Conservation (phyloP, 2,797 vertebrate genomes). For the Lepus townsendii region DNA sequence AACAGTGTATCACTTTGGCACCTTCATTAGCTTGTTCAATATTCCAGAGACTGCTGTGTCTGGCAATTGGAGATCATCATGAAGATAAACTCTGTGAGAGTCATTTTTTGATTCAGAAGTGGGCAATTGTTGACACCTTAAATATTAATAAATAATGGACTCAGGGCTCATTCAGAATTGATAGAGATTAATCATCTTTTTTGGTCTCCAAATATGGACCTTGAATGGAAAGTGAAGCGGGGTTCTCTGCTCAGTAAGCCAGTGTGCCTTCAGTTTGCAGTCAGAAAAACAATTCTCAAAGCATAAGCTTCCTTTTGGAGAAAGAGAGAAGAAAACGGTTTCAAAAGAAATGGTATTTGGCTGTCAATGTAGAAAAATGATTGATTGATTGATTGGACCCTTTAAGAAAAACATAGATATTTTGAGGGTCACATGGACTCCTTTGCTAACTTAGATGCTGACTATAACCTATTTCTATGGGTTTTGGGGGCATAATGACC, state of each 20-base stretch:
- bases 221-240: neutral
- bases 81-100: constrained; percentile 54
- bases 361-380: neutral
- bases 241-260: neutral
- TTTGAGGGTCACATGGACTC: neutral
- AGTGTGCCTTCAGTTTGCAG: neutral
- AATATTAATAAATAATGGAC: constrained; percentile 62
- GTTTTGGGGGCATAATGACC: too few relatives aligned
- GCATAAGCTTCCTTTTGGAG: constrained; percentile 18
- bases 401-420: neutral
- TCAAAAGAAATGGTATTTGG: constrained; percentile 16
- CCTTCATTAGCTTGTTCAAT: constrained; percentile 60
- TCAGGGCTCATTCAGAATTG: constrained; percentile 38
- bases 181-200: constrained; percentile 37
- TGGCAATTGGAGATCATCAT: constrained; percentile 46
- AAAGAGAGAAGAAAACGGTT: constrained; percentile 30
- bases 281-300: neutral
- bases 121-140: constrained; percentile 21
- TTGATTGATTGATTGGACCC: neutral
- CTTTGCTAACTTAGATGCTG: neutral
- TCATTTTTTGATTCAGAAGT: constrained; percentile 25
- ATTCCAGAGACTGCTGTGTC: constrained; percentile 55
- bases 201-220: constrained; percentile 21
- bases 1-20: constrained; percentile 52
- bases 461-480: neutral